Conservation (phyloP, 2,888 invertebrate genomes). For the Dynastes tityus region DNA sequence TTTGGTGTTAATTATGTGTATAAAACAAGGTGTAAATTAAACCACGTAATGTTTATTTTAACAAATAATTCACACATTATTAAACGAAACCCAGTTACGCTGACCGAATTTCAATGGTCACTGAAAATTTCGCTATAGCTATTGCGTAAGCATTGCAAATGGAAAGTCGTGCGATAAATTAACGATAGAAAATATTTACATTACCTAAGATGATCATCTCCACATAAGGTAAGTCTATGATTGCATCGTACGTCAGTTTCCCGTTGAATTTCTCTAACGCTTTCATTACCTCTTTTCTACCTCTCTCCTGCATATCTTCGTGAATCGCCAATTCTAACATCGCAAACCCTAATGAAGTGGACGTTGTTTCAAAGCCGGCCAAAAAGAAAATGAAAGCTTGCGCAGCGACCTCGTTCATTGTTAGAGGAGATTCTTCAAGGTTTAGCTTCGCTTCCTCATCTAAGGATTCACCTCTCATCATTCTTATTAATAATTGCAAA, state of each 20-base stretch:
- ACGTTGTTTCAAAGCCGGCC: conserved; percentile 60
- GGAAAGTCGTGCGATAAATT: not conserved
- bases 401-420: conserved; percentile 57
- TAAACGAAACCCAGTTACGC: not conserved
- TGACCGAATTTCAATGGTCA: not conserved
- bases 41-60: not conserved
- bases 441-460: conserved; percentile 43
- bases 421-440: conserved; percentile 42
- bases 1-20: conserved; percentile 1
- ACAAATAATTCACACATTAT: not conserved
- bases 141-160: not conserved
- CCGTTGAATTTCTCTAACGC: conserved; percentile 53
- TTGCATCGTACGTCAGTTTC: conserved; percentile 56
- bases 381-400: conserved; percentile 60
- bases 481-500: conserved; percentile 71
- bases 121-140: not conserved
- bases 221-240: conserved; percentile 57
- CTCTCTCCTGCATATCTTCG: conserved; percentile 55
- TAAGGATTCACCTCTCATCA: conserved; percentile 67
- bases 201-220: conserved; percentile 58
- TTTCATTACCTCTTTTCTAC: conserved; percentile 53
- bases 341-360: conserved; percentile 57
- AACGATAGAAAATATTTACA: not conserved
- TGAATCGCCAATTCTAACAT: conserved; percentile 57
- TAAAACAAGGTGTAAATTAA: not conserved